Evolutionary conservation across 2,797 vertebrate species (phyloP).

Genomic region (Pangasius larnaudii): DNA sequence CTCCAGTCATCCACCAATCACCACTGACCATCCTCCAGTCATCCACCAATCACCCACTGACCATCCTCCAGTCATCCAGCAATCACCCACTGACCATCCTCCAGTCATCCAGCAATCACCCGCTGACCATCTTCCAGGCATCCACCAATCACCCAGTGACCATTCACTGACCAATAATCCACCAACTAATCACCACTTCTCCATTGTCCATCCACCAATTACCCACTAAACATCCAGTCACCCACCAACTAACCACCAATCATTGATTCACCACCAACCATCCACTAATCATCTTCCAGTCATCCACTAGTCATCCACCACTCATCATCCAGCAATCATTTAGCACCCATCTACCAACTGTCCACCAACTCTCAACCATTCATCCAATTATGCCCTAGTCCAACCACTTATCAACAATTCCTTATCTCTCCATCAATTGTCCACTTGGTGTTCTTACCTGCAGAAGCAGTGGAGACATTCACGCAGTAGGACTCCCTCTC

Average conservation of each 20-base stretch:
- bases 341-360: not conserved
- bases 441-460: slow-evolving; percentile 67
- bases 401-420: not conserved
- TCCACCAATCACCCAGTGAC: not conserved
- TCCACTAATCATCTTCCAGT: not conserved
- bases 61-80: not conserved
- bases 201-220: not conserved
- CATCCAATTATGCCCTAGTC: too few relatives aligned
- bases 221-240: not conserved
- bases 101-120: not conserved
- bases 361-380: not conserved
- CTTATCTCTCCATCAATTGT: not conserved
- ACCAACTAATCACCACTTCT: not conserved
- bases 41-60: not conserved
- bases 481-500: slow-evolving; percentile 80
- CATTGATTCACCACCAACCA: not conserved
- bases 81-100: not conserved
- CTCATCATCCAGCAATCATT: not conserved
- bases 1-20: not conserved
- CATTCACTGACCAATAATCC: not conserved
- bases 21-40: not conserved
- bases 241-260: not conserved
- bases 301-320: not conserved
- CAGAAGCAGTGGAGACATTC: slow-evolving; percentile 92
- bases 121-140: not conserved